Base-by-base conservation (phyloP, 2,888 invertebrate species). In the Lumbricus terrestris region DNA sequence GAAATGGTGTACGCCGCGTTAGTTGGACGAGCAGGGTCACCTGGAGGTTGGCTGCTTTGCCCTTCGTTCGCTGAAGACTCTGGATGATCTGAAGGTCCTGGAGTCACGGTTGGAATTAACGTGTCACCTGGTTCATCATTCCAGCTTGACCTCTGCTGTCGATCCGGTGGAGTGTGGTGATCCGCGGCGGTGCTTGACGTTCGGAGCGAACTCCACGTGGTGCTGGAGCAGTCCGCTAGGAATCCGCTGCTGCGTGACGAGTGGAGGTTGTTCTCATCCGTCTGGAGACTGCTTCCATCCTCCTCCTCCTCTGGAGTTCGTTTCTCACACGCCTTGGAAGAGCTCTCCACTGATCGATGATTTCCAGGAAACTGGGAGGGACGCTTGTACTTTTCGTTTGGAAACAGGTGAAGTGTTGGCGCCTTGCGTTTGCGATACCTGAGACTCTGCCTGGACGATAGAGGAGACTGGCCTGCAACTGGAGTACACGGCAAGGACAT, bases 141-240 rank as follows among this genome's bases (percentile, higher is more conserved):
- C 69, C 69, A 69, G n/a, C 69, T n/a, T 8, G 69, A 69, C 13
- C 5, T 69, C n/a, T n/a, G 69, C n/a, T 69, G 69, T n/a, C n/a
- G 69, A 69, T 69, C 69, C 29, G 69, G 69, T 37, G 85, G 35
- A 35, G 85, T 85, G 35, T 35, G 35, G 85, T 11, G 85, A 35
- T 85, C 85, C 16, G 29, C 69, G 15, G 29, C 69, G 15, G 20
- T 85, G 85, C 85, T 90, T 5, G 85, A n/a, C 11, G 82, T 83
- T 82, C 33, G 82, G n/a, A 90, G 83, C 18, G 90, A 90, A 90
- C 90, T 90, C 85, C 42, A 82, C n/a, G 90, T 90, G 20, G 90
- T 90, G n/a, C 82, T 83, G 4, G 90, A 90, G 3, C 83, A 37
- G n/a, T 90, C 90, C n/a, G 90, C 90, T 29, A 90, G n/a, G 35